Evolutionary conservation across 37 sponge, comb jelly and placozoan genomes (phyloP), one percentile per base, ranked within the genome.

Genomic region (Dysidea cf. avara): DNA sequence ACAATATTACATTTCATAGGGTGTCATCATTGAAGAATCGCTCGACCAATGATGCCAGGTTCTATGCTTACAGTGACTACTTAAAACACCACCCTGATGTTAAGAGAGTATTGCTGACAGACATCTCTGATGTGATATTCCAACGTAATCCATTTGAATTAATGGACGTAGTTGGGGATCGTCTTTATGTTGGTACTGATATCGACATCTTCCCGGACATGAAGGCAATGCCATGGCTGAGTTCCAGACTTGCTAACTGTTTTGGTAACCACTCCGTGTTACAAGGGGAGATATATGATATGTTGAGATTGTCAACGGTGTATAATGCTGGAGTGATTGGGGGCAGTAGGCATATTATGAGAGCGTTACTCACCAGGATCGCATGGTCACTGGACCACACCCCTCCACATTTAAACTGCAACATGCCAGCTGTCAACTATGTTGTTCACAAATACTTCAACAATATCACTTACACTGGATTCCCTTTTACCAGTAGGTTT

Each of bases 11-110:
- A 12, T 88, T 83, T 37, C 22, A 39, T 1, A 11, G 56, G 13
- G 75, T 88, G 2, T 51, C 66, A 26, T 74, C 85, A 3, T 65
- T 83, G 22, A 29, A 72, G 9, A 43, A 43, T 26, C 57, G 89
- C 32, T 75, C 80, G 38, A 88, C 89, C 43, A 88, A 88, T 62
- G 89, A 88, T 69, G 89, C 86, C 2, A 53, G 89, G 30, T 88
- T 83, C 56, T 88, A 83, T 38, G 46, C 55, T 11, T 88, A 83
- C 55, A 46, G 68, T 11, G 16, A 26, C 16, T 83, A 88, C 55
- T 69, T 88, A 0, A 46, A 74, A 0, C 0, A 39, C 59, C 79
- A 83, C 39, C 53, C 79, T 7, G 80, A 88, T 0, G 37, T 88
- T 5, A 47, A 9, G 36, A 66, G 55, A 28, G 85, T 88, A n/a